Evolutionary conservation across 2,113 vertebrate species (phyloP), one percentile per base, ranked within the genome.

Genomic region (Poeciliopsis prolifica): DNA sequence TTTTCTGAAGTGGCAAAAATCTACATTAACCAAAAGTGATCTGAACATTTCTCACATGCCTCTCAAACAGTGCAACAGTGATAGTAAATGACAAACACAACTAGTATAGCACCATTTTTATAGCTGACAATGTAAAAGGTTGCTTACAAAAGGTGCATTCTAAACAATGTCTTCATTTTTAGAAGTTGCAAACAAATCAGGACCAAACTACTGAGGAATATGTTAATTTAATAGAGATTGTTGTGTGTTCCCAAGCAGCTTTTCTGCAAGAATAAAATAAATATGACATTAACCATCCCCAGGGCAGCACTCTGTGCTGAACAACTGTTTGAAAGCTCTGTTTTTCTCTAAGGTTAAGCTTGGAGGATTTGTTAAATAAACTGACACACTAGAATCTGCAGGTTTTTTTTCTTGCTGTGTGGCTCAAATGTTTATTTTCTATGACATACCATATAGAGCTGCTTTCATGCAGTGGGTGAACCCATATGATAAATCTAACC

Each of bases 331-430:
- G 79, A 68, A 85, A 75, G 65, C 63, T 33, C 14, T 48, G 29
- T 81, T 86, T 87, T 85, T 86, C 86, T 87, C 72, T 19, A 2
- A 84, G 80, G 69, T 86, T 67, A 31, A 70, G 74, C 75, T 72
- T 60, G 62, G 76, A 58, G 79, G 84, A 75, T 85, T 76, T 73
- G 80, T 81, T 74, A 72, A 84, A 88, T 76, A 83, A 81, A 87
- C 72, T 81, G 82, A 85, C 82, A 80, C 68, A 70, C 63, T 80
- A 82, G 72, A 75, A 84, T 88, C 60, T 74, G 60, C 48, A 72
- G 79, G 87, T 82, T 81, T 84, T 58, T 58, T 54, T 10, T 28
- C 19, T n/a, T 54, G 54, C 68, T 15, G 28, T 77, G 70, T 89
- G 80, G 82, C 84, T 77, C 28, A 62, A 85, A 82, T 66, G 82